phyloP scores from a whole-genome alignment of 2,888 invertebrate species.

The Macropis europaea region DNA sequence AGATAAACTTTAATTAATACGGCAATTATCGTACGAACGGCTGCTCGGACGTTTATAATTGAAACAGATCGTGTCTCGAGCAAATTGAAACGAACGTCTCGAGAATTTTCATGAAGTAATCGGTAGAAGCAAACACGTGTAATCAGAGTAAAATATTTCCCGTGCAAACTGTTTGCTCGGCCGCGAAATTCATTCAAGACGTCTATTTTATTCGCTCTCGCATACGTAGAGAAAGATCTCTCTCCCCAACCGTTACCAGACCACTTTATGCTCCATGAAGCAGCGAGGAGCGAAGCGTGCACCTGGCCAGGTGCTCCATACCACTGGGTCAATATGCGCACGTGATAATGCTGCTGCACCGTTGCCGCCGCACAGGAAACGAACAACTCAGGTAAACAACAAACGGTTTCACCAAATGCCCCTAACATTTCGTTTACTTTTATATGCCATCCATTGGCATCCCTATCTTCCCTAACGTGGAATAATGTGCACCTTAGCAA shows the following conservation, averaged over 20 bases:
- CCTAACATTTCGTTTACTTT: background rate
- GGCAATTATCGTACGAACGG: background rate
- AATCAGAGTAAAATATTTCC: background rate
- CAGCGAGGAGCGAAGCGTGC: constrained; percentile 40
- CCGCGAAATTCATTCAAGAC: constrained; percentile 31
- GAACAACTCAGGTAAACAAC: constrained; percentile 18
- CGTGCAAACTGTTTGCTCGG: background rate
- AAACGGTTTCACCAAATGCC: constrained; percentile 5
- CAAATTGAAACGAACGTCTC: background rate
- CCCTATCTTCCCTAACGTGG: no score
- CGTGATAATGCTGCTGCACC: constrained; percentile 47
- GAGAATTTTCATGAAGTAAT: background rate
- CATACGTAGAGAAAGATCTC: constrained; percentile 43
- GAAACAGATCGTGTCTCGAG: background rate
- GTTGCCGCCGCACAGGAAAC: constrained; percentile 45
- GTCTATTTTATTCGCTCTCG: constrained; percentile 32
- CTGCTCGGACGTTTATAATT: constrained; percentile 18
- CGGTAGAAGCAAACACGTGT: background rate
- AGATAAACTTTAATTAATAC: constrained; percentile 6
- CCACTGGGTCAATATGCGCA: constrained; percentile 59
- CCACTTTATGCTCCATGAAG: constrained; percentile 59
- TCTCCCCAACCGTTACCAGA: constrained; percentile 47
- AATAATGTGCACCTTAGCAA: no score
- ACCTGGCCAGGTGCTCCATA: constrained; percentile 65
- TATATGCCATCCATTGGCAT: background rate